phyloP scores from a whole-genome alignment of 1,140 invertebrate species.

The Drosophila athabasca region DNA sequence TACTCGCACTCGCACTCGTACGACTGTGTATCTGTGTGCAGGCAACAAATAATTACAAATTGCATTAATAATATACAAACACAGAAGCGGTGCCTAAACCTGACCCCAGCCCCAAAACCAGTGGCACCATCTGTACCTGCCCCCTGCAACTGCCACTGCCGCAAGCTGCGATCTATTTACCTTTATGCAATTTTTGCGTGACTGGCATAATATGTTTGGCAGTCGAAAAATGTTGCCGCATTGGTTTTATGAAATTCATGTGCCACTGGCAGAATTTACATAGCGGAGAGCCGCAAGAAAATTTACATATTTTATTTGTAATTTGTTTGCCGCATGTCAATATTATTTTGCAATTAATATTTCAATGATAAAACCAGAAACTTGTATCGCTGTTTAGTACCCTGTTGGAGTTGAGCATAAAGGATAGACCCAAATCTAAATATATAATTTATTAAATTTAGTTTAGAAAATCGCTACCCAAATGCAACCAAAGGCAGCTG shows the following conservation, averaged over 20 bases:
- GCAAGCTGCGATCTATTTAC: constrained; percentile 17
- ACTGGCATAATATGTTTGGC: constrained; percentile 38
- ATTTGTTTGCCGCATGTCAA: constrained; percentile 66
- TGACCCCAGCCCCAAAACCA: neutral
- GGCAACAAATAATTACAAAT: constrained; percentile 65
- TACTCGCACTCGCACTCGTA: neutral
- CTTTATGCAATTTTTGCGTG: constrained; percentile 42
- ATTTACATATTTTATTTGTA: constrained; percentile 66
- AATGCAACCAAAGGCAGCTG: too few relatives aligned
- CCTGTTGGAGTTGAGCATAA: too few relatives aligned
- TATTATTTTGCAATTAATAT: constrained; percentile 80
- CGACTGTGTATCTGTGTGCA: constrained; percentile 3
- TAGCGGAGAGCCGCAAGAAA: constrained; percentile 19
- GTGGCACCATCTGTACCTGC: too few relatives aligned
- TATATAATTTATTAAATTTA: too few relatives aligned
- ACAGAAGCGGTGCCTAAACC: constrained; percentile 18
- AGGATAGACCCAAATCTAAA: too few relatives aligned
- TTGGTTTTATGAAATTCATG: neutral
- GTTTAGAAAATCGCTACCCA: too few relatives aligned
- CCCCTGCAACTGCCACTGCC: too few relatives aligned
- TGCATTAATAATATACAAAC: constrained; percentile 66
- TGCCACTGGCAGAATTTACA: constrained; percentile 19
- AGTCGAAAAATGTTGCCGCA: constrained; percentile 20
- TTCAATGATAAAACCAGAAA: constrained; percentile 44
- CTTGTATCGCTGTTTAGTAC: neutral